Conservation (phyloP, 1,140 invertebrate genomes). For the Drosophila simulans region DNA sequence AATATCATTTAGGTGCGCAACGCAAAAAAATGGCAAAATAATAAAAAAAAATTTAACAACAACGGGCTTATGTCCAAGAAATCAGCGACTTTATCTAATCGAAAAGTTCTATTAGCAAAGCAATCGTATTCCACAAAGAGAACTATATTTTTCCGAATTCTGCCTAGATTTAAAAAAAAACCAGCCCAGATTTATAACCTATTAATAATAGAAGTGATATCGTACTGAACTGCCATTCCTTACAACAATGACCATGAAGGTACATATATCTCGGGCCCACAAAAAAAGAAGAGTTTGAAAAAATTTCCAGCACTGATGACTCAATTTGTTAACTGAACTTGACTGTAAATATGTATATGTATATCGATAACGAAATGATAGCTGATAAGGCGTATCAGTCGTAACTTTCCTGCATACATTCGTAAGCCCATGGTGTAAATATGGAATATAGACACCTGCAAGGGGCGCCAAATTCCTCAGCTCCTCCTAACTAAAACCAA, state of each 20-base stretch:
- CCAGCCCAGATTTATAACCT: conserved; percentile 34
- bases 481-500: not conserved
- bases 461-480: conserved; percentile 19
- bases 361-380: conserved; percentile 73
- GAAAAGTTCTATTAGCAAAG: conserved; percentile 23
- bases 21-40: not conserved
- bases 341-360: conserved; percentile 31
- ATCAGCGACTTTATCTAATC: conserved; percentile 54
- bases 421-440: not conserved
- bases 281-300: conserved; percentile 8
- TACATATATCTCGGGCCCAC: too few species aligned
- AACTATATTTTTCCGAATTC: conserved; percentile 2
- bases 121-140: conserved; percentile 14
- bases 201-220: conserved; percentile 53
- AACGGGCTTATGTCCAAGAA: conserved; percentile 17
- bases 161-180: conserved; percentile 4
- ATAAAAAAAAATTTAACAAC: conserved; percentile 6
- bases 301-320: conserved; percentile 24
- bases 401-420: conserved; percentile 51
- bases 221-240: not conserved
- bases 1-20: not conserved
- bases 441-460: conserved; percentile 27
- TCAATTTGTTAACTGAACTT: conserved; percentile 50
- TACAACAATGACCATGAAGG: conserved; percentile 2
- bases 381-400: conserved; percentile 66